Base-by-base conservation (phyloP, 1,140 invertebrate genomes). In the Bombus cullumanus region DNA sequence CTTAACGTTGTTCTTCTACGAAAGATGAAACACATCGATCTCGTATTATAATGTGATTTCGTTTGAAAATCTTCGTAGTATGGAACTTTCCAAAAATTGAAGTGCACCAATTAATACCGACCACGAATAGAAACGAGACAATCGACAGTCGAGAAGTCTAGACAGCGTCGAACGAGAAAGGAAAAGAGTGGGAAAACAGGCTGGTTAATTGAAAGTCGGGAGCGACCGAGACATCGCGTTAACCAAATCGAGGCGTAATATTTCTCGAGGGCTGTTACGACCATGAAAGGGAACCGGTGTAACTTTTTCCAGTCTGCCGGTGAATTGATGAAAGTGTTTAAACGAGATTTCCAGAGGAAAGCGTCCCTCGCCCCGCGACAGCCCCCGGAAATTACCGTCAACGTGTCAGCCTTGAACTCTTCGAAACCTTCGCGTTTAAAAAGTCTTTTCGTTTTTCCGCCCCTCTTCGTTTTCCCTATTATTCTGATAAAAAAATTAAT, bases 321-420 rank as follows among this genome's bases (percentile, higher is more conserved):
- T 37, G 81, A 83, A 83, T 76, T 37, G 81, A 83, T 68, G 39
- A 83, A 83, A 83, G 81, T 83, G 72, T 83, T 83, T 83, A 83
- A 83, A 83, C 81, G 81, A 76, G 81, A 83, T 83, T 83, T 83
- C 72, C 62, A 83, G 28, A 12, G 59, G 81, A 62, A 15, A 41
- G 31, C 13, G 39, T 47, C 34, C 43, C 15, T 34, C 13, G 1
- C 1, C 2, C 12, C 18, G 31, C 72, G 39, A 22, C 39, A 39
- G 13, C 5, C 10, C 8, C 41, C 53, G 72, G 72, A 76, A 83
- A 83, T 83, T 47, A 66, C 18, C 59, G 81, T 75, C 41, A 28
- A 83, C 81, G 79, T 3, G 68, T 72, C 37, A 82, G 59, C 81
- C 81, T 83, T 83, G 72, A 76, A 83, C 72, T 37, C 25, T 82